Base-by-base conservation (phyloP, 1,140 invertebrate species). In the Alviniconcha marisindica region DNA sequence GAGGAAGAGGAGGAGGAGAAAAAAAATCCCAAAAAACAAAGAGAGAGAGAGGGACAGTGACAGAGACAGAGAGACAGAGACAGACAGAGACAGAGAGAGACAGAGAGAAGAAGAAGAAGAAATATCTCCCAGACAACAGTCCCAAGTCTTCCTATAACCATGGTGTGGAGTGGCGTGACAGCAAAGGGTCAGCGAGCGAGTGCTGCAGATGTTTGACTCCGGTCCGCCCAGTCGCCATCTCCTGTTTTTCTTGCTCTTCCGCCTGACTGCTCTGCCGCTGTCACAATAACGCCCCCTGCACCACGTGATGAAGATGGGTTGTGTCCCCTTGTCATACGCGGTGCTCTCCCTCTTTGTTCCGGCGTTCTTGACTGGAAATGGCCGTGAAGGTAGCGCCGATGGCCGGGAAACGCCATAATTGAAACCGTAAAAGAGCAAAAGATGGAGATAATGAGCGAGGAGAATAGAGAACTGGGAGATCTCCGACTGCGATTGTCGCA, bases 171-270 rank as follows among this genome's bases (percentile, higher is more conserved):
- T n/a, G n/a, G n/a, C n/a, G n/a, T n/a, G n/a, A n/a, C n/a, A n/a
- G n/a, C n/a, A n/a, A n/a, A n/a, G n/a, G n/a, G n/a, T n/a, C n/a
- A n/a, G n/a, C 7, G 44, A 48, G 44, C 44, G 44, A 48, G 18
- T 71, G 33, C 24, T 71, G 69, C 69, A 40, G 69, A 33, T 71
- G 63, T 71, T 71, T 71, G 69, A 31, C 14, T 28, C 31, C 24
- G 2, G 36, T 40, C 33, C 69, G 33, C 31, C 69, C 33, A 71
- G 36, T 24, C 33, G 24, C 36, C 24, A 18, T 24, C 69, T 71
- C 36, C 69, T 71, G 69, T 71, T 71, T 71, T 71, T 40, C 69
- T 71, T 71, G 69, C 69, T 71, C 69, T 71, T 71, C 69, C 40
- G 69, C 69, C 40, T 71, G 69, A 71, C 69, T 71, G 69, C 69